Conservation (phyloP, 2,888 invertebrate genomes). For the Epistrophella euchroma region DNA sequence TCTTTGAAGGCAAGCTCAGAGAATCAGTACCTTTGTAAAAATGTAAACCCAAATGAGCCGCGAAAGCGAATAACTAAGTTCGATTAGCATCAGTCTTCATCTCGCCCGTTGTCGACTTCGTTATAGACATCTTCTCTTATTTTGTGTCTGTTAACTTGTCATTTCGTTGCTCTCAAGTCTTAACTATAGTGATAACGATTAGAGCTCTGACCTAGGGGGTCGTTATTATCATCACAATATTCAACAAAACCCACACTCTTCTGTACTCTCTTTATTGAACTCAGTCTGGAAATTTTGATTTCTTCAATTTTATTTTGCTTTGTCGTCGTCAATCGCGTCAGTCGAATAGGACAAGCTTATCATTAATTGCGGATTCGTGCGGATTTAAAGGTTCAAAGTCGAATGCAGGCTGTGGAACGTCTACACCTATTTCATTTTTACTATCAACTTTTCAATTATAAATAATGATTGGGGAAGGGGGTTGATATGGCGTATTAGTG, state of each 20-base stretch:
- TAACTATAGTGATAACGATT: conserved; percentile 24
- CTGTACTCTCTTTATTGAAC: conserved; percentile 6
- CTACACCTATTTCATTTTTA: conserved; percentile 6
- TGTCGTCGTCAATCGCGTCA: neutral
- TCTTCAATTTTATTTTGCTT: neutral
- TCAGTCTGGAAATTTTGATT: conserved; percentile 32
- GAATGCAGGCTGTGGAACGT: conserved; percentile 54
- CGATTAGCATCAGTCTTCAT: neutral
- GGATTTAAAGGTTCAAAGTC: conserved; percentile 68
- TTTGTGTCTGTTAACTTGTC: neutral
- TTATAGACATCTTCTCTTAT: neutral
- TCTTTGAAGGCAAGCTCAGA: neutral
- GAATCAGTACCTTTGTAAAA: neutral
- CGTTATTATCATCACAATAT: conserved; percentile 24
- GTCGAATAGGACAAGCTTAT: conserved; percentile 19
- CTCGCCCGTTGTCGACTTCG: neutral
- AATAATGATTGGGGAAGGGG: neutral
- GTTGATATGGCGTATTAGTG: neutral
- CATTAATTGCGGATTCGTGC: conserved; percentile 44
- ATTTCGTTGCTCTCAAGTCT: neutral
- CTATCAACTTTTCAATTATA: conserved; percentile 1
- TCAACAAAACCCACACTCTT: neutral
- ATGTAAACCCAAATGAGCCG: neutral
- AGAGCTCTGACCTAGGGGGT: conserved; percentile 45
- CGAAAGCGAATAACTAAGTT: neutral